Percentiles rank a stretch among this genome's conserved stretches.
These are phyloP conservation scores for Hypocryptadius cinnamomeus DNA, from an alignment of 2,113 vertebrate species.

Conservation along the genomic window DNA sequence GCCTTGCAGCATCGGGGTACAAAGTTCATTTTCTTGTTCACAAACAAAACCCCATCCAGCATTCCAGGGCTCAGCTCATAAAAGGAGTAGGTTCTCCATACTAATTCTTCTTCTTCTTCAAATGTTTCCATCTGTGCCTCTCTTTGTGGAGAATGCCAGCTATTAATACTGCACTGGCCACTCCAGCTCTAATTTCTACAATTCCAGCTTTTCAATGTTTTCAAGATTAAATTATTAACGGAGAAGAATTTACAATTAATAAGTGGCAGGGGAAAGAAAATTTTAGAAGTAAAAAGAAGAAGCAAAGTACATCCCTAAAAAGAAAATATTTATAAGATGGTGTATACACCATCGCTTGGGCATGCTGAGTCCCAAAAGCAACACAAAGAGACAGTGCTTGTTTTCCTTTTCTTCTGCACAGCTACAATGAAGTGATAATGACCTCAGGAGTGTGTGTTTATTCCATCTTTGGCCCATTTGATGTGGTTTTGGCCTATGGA, in stretches of 20 bases:
- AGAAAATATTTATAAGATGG: conserved; percentile 24
- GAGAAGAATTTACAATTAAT: conserved; percentile 28
- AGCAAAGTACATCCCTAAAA: not conserved
- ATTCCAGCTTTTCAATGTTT: not conserved
- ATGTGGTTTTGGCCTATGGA: conserved; percentile 64
- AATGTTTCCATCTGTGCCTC: not conserved
- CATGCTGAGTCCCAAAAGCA: conserved; percentile 21
- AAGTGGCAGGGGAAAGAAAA: not conserved
- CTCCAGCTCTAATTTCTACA: not conserved
- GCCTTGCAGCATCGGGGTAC: not conserved
- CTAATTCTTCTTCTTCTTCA: not conserved
- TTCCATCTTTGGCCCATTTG: conserved; percentile 62
- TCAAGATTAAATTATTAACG: conserved; percentile 15
- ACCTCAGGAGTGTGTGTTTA: conserved; percentile 60
- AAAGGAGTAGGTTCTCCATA: not conserved
- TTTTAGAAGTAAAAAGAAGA: not conserved
- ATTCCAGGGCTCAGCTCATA: not conserved
- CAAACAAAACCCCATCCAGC: not conserved
- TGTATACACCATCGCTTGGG: conserved; percentile 22
- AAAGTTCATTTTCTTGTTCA: not conserved
- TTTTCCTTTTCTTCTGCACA: conserved; percentile 58
- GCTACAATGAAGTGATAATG: conserved; percentile 63
- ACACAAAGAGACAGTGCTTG: conserved; percentile 39
- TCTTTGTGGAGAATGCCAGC: not conserved
- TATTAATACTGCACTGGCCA: not conserved